phyloP scores from a whole-genome alignment of 2,797 vertebrate genomes.

The Pseudocheirus occidentalis region DNA sequence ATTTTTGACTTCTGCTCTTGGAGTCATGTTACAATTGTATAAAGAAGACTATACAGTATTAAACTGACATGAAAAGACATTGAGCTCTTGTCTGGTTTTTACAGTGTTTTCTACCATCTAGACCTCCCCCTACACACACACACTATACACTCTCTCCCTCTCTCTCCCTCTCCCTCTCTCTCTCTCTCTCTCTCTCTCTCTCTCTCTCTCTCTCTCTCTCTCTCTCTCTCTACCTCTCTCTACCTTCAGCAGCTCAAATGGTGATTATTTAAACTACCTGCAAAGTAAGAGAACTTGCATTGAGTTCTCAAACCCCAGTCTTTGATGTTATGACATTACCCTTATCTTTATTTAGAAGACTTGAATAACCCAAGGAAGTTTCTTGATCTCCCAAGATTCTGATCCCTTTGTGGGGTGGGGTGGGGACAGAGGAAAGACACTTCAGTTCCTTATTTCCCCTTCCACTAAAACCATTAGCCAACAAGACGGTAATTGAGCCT shows the following conservation, averaged over 20 bases:
- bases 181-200: too few relatives aligned
- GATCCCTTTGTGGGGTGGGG: not conserved
- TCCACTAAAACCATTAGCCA: not conserved
- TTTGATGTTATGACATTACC: not conserved
- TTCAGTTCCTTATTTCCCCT: not conserved
- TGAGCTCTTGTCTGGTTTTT: slow-evolving; percentile 6
- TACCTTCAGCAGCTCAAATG: not conserved
- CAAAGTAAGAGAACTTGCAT: not conserved
- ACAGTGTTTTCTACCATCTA: not conserved
- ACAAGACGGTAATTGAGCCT: not conserved
- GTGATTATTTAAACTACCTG: not conserved
- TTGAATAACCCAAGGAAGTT: not conserved
- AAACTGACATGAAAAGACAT: slow-evolving; percentile 63
- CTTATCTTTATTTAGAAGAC: not conserved
- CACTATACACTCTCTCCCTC: too few relatives aligned
- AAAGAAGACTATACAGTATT: slow-evolving; percentile 68
- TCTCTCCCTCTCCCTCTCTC: too few relatives aligned
- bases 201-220: too few relatives aligned
- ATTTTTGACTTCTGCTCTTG: slow-evolving; percentile 66
- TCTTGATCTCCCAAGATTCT: not conserved
- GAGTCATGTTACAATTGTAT: slow-evolving; percentile 48
- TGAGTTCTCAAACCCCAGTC: not conserved
- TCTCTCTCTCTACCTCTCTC: too few relatives aligned
- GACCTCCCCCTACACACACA: not conserved
- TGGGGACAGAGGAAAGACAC: too few relatives aligned